Conservation (phyloP, 2,797 vertebrate species). For the Ctenopoma kingsleyae region DNA sequence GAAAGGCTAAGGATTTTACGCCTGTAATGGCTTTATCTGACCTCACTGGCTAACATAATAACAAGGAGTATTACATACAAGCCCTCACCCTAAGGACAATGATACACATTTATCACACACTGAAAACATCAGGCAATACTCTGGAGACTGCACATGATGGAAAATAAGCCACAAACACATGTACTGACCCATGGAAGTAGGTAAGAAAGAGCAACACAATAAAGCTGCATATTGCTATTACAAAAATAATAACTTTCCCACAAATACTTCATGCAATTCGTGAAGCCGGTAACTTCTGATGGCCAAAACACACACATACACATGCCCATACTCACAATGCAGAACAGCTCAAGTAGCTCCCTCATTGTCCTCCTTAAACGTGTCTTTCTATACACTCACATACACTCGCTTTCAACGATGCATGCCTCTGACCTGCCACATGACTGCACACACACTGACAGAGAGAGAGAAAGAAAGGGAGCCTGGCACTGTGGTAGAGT, state of each 20-base stretch:
- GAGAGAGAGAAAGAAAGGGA: conserved; percentile 43
- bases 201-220: conserved; percentile 2
- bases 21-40: conserved; percentile 52
- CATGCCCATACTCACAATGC: conserved; percentile 77
- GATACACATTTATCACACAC: conserved; percentile 1
- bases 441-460: conserved; percentile 68
- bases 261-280: conserved; percentile 10
- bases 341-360: conserved; percentile 81
- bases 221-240: neutral
- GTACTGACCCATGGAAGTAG: conserved; percentile 9
- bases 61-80: conserved; percentile 34
- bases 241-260: neutral
- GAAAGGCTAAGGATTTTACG: conserved; percentile 56
- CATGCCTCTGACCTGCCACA: conserved; percentile 74
- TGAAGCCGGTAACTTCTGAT: neutral
- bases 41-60: conserved; percentile 21
- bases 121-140: neutral
- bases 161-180: conserved; percentile 6
- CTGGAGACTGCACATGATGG: neutral
- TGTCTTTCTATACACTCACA: conserved; percentile 72
- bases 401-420: conserved; percentile 68
- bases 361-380: conserved; percentile 83
- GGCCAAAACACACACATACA: conserved; percentile 37
- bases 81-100: conserved; percentile 8
- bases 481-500: conserved; percentile 65